Evolutionary conservation across 2,113 vertebrate species (phyloP).

Genomic region (Vanacampus margaritifer): DNA sequence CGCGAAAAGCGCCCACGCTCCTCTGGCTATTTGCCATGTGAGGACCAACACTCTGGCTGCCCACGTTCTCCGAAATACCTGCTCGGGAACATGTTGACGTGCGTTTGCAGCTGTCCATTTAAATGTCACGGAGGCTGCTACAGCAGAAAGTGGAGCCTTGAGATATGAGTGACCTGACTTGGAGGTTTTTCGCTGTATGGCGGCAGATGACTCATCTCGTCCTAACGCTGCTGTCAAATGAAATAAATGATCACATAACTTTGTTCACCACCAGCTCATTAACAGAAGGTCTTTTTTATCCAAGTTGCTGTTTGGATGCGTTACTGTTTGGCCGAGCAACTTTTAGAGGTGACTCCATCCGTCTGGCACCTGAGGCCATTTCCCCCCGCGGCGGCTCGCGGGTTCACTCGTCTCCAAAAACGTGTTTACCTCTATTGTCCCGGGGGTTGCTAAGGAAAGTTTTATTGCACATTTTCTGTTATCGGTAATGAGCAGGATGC

Average conservation of each 20-base stretch:
- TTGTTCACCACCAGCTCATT: conserved; percentile 32
- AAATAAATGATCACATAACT: conserved; percentile 28
- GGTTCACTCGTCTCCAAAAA: conserved; percentile 34
- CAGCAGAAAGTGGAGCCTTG: background rate
- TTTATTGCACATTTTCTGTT: conserved; percentile 55
- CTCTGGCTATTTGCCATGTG: conserved; percentile 39
- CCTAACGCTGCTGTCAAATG: conserved; percentile 19
- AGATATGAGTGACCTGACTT: too few species aligned
- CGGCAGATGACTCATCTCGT: background rate
- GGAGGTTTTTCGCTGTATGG: too few species aligned
- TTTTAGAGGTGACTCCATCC: conserved; percentile 47
- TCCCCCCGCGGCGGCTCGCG: conserved; percentile 31
- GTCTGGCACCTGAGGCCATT: conserved; percentile 53
- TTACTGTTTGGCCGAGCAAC: conserved; percentile 19
- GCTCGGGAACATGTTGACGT: conserved; percentile 20
- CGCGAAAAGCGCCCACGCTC: conserved; percentile 59
- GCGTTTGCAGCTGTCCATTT: background rate
- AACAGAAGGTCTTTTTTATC: conserved; percentile 12
- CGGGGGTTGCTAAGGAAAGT: conserved; percentile 60
- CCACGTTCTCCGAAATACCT: conserved; percentile 52
- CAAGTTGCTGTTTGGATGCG: conserved; percentile 33
- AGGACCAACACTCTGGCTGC: conserved; percentile 40
- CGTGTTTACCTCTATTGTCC: conserved; percentile 58
- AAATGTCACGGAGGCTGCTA: conserved; percentile 18
- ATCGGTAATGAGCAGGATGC: conserved; percentile 55